Evolutionary conservation across 2,797 vertebrate species (phyloP).

Genomic region (Chelon labrosus): DNA sequence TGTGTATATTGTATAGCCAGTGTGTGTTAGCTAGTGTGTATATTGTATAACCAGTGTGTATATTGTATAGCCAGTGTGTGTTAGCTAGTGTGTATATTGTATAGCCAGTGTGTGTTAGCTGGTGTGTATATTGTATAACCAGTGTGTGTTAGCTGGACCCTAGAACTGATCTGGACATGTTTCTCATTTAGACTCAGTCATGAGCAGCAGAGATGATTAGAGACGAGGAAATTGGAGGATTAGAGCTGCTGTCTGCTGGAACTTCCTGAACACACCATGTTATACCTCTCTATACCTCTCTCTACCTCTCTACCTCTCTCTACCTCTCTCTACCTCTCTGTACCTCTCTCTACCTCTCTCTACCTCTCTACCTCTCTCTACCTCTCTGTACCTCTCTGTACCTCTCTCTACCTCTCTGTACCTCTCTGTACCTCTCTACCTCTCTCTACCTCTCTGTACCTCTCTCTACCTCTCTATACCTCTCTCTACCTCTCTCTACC

Average conservation of each 20-base stretch:
- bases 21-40: too few species aligned
- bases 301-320: neutral
- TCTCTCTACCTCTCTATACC: too few species aligned
- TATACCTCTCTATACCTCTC: slow-evolving; percentile 59
- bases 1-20: too few species aligned
- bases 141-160: neutral
- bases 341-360: too few species aligned
- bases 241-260: slow-evolving; percentile 97
- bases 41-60: too few species aligned
- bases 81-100: slow-evolving; percentile 27
- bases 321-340: too few species aligned
- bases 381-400: too few species aligned
- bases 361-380: too few species aligned
- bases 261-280: slow-evolving; percentile 93
- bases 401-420: too few species aligned
- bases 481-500: too few species aligned
- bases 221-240: slow-evolving; percentile 99
- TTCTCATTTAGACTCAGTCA: slow-evolving; percentile 92
- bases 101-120: slow-evolving; percentile 17
- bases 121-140: slow-evolving; percentile 41
- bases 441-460: too few species aligned
- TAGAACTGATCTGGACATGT: slow-evolving; percentile 90
- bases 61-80: neutral
- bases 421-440: too few species aligned
- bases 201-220: slow-evolving; percentile 96